Evolutionary conservation across 2,888 invertebrate genomes (phyloP).

Genomic region (Pristionchus entomophagus): DNA sequence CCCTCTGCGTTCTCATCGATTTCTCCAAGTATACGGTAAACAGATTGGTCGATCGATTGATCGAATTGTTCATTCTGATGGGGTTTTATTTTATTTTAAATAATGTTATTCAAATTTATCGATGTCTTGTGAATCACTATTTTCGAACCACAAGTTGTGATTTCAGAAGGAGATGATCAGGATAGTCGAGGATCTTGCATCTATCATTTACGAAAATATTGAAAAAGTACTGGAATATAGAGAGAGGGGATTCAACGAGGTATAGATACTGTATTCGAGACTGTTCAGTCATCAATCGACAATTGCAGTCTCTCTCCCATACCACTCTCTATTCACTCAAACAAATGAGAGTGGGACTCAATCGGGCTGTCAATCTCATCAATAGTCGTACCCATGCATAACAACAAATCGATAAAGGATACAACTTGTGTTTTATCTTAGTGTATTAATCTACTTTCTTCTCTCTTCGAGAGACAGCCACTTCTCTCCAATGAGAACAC

Average conservation of each 20-base stretch:
- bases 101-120: not conserved
- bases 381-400: slow-evolving; percentile 34
- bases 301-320: slow-evolving; percentile 31
- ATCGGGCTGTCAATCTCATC: slow-evolving; percentile 33
- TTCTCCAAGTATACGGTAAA: slow-evolving; percentile 37
- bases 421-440: slow-evolving; percentile 30
- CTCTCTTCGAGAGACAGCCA: slow-evolving; percentile 33
- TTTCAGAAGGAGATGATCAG: slow-evolving; percentile 27
- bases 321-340: slow-evolving; percentile 31
- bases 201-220: not conserved
- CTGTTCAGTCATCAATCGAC: no score
- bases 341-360: slow-evolving; percentile 36
- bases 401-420: slow-evolving; percentile 1
- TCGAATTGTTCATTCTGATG: no score
- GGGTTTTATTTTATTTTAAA: no score
- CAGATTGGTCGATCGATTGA: not conserved
- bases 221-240: slow-evolving; percentile 18
- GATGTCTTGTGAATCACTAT: no score
- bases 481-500: slow-evolving; percentile 41
- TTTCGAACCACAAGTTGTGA: not conserved
- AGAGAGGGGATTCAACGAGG: not conserved
- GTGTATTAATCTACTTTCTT: slow-evolving; percentile 11
- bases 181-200: not conserved
- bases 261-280: no score
- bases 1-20: not conserved